Conservation (phyloP, 1,140 invertebrate genomes). For the Harpegnathos saltator region DNA sequence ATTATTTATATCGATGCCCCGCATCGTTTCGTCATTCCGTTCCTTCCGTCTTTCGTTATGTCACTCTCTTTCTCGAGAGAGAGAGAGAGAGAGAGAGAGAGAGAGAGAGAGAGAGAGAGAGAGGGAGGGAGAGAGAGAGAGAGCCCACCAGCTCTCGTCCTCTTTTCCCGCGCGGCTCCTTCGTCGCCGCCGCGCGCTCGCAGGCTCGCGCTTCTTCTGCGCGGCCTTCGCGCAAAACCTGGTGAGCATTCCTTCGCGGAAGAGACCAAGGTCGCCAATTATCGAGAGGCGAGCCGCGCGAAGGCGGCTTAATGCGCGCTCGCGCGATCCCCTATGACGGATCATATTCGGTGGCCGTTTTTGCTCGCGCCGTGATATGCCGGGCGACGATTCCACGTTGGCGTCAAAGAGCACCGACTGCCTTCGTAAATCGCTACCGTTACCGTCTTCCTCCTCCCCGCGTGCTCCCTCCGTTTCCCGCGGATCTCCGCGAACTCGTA, state of each 20-base stretch:
- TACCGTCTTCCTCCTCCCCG: slow-evolving; percentile 4
- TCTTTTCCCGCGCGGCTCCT: slow-evolving; percentile 7
- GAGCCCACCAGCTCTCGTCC: slow-evolving; percentile 2
- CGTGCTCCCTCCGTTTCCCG: slow-evolving; percentile 32
- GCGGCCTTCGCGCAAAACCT: slow-evolving; percentile 72
- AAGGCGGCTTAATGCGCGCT: slow-evolving; percentile 81
- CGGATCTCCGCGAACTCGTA: slow-evolving; percentile 30
- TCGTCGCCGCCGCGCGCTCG: neutral
- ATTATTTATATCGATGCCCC: slow-evolving; percentile 59
- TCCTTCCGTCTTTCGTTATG: slow-evolving; percentile 47
- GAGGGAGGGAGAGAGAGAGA: too few relatives aligned
- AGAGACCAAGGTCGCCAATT: slow-evolving; percentile 84
- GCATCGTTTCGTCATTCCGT: slow-evolving; percentile 52
- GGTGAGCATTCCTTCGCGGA: slow-evolving; percentile 81
- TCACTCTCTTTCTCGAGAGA: too few relatives aligned
- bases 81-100: too few relatives aligned
- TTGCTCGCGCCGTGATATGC: slow-evolving; percentile 53
- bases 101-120: too few relatives aligned
- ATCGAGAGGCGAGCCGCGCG: slow-evolving; percentile 77
- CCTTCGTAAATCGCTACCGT: slow-evolving; percentile 65
- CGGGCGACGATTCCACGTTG: slow-evolving; percentile 65
- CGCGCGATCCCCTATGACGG: slow-evolving; percentile 78
- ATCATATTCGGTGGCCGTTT: slow-evolving; percentile 76
- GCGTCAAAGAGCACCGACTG: slow-evolving; percentile 72
- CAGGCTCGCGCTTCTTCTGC: slow-evolving; percentile 57